A percentile compares a stretch with the other conserved stretches of the same genome.
Conservation (phyloP, 1,140 invertebrate species). For the Drosophila athabasca region DNA sequence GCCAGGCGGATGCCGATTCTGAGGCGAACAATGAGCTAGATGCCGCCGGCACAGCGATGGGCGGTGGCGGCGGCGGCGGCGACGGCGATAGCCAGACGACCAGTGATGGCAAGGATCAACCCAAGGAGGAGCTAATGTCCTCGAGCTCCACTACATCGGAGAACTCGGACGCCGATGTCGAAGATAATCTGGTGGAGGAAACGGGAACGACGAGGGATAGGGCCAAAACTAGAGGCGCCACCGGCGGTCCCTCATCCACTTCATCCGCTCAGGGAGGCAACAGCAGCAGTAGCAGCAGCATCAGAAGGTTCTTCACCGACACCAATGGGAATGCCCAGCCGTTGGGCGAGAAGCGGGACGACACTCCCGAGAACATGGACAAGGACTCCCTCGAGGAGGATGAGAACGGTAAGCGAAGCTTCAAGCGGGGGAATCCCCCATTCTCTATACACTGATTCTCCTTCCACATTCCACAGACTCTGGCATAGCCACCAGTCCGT, state of each 20-base stretch:
- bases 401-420: slow-evolving; percentile 69
- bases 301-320: slow-evolving; percentile 59
- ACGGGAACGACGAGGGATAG: slow-evolving; percentile 63
- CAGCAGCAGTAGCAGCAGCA: slow-evolving; percentile 41
- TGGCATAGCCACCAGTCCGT: slow-evolving; percentile 80
- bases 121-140: slow-evolving; percentile 56
- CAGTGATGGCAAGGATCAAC: slow-evolving; percentile 20
- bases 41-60: no score
- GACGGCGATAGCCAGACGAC: slow-evolving; percentile 16
- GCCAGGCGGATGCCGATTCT: no score
- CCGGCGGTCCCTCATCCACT: background rate
- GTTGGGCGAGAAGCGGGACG: slow-evolving; percentile 84
- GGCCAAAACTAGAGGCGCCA: background rate
- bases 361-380: slow-evolving; percentile 85
- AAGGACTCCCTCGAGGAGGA: slow-evolving; percentile 84
- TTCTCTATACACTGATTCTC: background rate
- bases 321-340: slow-evolving; percentile 76
- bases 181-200: slow-evolving; percentile 89
- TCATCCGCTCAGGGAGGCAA: background rate
- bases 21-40: no score
- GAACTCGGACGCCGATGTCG: slow-evolving; percentile 90
- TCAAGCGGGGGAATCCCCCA: no score
- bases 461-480: slow-evolving; percentile 56
- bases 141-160: slow-evolving; percentile 84
- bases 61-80: background rate